Conservation (phyloP, 2,113 vertebrate species). For the Pao palembangensis region DNA sequence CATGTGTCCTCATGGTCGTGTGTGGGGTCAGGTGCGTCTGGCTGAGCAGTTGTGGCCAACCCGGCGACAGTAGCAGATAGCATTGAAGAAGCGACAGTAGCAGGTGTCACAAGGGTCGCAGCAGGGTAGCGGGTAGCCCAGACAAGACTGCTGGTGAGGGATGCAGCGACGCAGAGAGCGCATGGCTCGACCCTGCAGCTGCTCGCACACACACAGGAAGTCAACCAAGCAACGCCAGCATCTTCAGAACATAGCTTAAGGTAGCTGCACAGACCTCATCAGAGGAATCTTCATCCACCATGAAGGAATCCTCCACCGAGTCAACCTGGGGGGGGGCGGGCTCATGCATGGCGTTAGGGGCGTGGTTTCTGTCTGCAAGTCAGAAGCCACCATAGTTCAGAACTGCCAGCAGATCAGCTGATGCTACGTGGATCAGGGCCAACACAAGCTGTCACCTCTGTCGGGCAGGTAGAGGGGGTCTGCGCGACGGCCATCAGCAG, state of each 20-base stretch:
- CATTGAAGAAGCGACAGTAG: slow-evolving; percentile 96
- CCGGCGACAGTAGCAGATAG: slow-evolving; percentile 91
- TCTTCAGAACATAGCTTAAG: no score
- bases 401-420: neutral
- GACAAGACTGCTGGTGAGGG: slow-evolving; percentile 88
- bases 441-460: slow-evolving; percentile 48
- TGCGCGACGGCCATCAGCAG: slow-evolving; percentile 8
- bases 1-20: no score
- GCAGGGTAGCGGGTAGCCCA: slow-evolving; percentile 88
- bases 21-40: slow-evolving; percentile 49
- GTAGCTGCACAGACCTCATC: slow-evolving; percentile 73
- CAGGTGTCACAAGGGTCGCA: slow-evolving; percentile 93
- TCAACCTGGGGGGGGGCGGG: slow-evolving; percentile 65
- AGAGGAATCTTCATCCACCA: slow-evolving; percentile 68
- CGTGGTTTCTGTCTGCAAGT: slow-evolving; percentile 57
- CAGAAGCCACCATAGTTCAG: neutral
- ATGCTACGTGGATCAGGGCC: neutral
- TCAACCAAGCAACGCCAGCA: neutral
- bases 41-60: slow-evolving; percentile 74
- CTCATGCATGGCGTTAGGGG: slow-evolving; percentile 36
- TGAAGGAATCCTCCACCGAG: slow-evolving; percentile 70
- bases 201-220: slow-evolving; percentile 1
- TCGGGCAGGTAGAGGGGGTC: slow-evolving; percentile 56
- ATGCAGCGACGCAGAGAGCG: slow-evolving; percentile 87
- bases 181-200: slow-evolving; percentile 74